Conservation (phyloP, 92 coral and sea anemone genomes). For the Parazoanthus atlanticus region DNA sequence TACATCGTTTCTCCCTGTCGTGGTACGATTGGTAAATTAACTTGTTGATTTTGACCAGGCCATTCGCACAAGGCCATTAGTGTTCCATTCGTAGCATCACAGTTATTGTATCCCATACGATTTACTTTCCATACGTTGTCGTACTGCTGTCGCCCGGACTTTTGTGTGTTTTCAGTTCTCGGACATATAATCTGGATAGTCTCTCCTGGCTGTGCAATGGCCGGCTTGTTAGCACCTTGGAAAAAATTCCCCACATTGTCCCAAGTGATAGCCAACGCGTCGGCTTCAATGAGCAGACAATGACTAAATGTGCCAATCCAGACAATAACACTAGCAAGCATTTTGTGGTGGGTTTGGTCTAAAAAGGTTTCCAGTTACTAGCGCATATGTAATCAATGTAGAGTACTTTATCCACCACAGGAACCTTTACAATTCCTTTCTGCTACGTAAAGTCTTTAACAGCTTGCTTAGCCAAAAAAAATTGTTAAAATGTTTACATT, state of each 20-base stretch:
- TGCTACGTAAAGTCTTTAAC: no score
- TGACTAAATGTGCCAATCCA: neutral
- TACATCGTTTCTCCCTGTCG: slow-evolving; percentile 34
- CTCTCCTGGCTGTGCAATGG: slow-evolving; percentile 11
- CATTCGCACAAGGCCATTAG: slow-evolving; percentile 20
- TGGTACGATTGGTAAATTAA: slow-evolving; percentile 24
- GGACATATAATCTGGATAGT: slow-evolving; percentile 28
- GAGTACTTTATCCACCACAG: no score
- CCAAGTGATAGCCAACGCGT: slow-evolving; percentile 4
- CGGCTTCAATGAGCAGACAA: neutral
- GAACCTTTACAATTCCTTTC: no score
- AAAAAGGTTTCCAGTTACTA: neutral
- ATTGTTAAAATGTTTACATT: neutral
- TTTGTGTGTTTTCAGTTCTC: neutral
- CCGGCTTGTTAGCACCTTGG: neutral
- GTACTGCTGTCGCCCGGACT: slow-evolving; percentile 6
- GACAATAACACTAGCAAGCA: neutral
- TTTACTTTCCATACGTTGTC: slow-evolving; percentile 31
- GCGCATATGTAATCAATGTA: no score
- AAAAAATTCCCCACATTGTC: neutral
- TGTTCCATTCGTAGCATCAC: slow-evolving; percentile 38
- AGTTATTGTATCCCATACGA: neutral
- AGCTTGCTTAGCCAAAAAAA: neutral
- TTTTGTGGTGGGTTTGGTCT: neutral
- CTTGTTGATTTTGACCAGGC: neutral